Conservation (phyloP, 2,797 vertebrate species). For the Chromis chromis region DNA sequence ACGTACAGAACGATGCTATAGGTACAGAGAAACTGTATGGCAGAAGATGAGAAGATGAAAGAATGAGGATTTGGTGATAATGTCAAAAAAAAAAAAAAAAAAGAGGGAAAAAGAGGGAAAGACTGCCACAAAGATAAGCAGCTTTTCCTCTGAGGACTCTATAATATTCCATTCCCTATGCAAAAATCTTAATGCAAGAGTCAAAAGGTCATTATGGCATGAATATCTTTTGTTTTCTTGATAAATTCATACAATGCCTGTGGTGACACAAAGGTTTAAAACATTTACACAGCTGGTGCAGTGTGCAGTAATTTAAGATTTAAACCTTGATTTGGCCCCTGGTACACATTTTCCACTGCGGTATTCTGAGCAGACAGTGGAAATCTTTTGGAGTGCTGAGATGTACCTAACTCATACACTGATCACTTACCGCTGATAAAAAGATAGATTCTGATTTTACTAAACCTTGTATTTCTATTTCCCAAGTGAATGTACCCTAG, state of each 20-base stretch:
- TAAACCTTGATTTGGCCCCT: slow-evolving; percentile 4
- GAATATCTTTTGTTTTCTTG: not conserved
- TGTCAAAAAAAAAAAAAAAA: too few species aligned
- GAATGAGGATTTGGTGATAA: not conserved
- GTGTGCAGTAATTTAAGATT: slow-evolving; percentile 1
- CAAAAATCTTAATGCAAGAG: not conserved
- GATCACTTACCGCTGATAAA: not conserved
- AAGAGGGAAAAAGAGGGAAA: not conserved
- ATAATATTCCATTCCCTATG: too few species aligned
- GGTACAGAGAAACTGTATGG: not conserved
- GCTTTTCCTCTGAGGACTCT: too few species aligned
- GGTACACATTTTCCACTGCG: not conserved
- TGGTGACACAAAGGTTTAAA: slow-evolving; percentile 7
- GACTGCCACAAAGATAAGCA: not conserved
- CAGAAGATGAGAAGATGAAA: not conserved
- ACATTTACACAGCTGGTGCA: slow-evolving; percentile 2
- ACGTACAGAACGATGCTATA: not conserved
- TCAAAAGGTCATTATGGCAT: not conserved
- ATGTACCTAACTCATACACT: not conserved
- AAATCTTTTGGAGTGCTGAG: not conserved
- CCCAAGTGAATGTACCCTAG: not conserved
- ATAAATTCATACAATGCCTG: not conserved
- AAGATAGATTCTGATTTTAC: not conserved
- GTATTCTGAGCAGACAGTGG: not conserved
- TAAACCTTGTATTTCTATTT: slow-evolving; percentile 1